Base-by-base conservation (phyloP, 1,140 invertebrate species). In the Cephus cinctus region DNA sequence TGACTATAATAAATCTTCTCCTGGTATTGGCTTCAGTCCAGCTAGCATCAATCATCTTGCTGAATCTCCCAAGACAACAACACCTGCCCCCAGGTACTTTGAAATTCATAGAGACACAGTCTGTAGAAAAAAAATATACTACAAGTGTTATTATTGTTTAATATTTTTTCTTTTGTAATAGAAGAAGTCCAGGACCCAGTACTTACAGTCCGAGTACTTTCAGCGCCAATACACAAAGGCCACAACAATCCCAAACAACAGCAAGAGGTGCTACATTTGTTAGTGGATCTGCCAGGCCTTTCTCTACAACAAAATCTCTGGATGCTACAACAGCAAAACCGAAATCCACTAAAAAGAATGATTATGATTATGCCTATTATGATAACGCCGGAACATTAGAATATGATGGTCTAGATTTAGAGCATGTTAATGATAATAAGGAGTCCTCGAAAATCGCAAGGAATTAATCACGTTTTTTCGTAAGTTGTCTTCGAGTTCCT, bases 301-400 rank as follows among this genome's bases (percentile, higher is more conserved):
- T 71, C 38, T 61, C 70, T 0, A 72, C 70, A 12, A 74, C 71
- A 11, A 75, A 54, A 53, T 59, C 64, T 12, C 54, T 57, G 8
- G 61, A 65, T 30, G 54, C 56, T 12, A 67, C 65, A 21, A 72
- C 64, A 21, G 49, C 62, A 5, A 53, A 46, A 9, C 18, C 59
- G 21, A 73, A 71, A 38, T 61, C 68, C 1, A 56, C 61, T 2
- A 73, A 73, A 42, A 76, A 76, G 44, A 69, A 68, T 50, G 75
- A 76, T 46, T 77, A 77, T 30, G 75, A 77, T 54, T 77, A 77
- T 18, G 75, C 75, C 1, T 76, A 77, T 20, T 77, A 76, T 44
- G 73, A 76, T 22, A 75, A 74, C 32, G 62, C 61, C 2, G 71
- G 69, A 21, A 62, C 62, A 5, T 41, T 74, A 0, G 74, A 76